Base-by-base conservation (phyloP, 2,888 invertebrate species). In the Tenthredo scrophulariae region DNA sequence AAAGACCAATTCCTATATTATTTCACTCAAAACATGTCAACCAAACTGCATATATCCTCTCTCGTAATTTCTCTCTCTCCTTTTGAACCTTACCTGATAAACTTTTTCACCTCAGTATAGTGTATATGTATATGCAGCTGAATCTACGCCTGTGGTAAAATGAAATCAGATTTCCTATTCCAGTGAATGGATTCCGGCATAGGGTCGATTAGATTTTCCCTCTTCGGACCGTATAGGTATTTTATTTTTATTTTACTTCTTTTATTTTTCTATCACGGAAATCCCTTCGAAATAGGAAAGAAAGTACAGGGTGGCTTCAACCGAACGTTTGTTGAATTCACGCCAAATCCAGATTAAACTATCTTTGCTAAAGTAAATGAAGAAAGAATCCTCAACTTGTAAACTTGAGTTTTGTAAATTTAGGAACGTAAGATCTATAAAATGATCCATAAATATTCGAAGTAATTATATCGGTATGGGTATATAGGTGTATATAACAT, bases 131-230 rank as follows among this genome's bases (percentile, higher is more conserved):
- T 72, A 10, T 43, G 22, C 72, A 22, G 40, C 4, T 37, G n/a
- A 18, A 40, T 40, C 37, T 43, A 67, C 72, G 43, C 43, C 50
- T 50, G 33, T n/a, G 77, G 50, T 50, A 18, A 33, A 33, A 54
- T 54, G 13, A 77, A 50, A 77, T 77, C 37, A 6, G 79, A 80
- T 62, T 62, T 80, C 33, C 62, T 40, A 58, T 58, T 62, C 22
- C 54, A n/a, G 2, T 62, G 62, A 80, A 80, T 40, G 62, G 62
- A 80, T 80, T 80, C 22, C 46, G 40, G 5, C 15, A 2, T 5
- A 50, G 77, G 77, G 77, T 77, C 33, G 54, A 77, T 77, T 77
- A 50, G 77, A 77, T 72, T 80, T 58, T 22, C 79, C 22, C n/a
- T 22, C 37, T 10, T 62, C n/a, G 37, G 26, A 77, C 62, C 37